Evolutionary conservation across 30 jellyfish, hydroid and myxozoan genomes (phyloP).

Genomic region (Phacellophora camtschatica): DNA sequence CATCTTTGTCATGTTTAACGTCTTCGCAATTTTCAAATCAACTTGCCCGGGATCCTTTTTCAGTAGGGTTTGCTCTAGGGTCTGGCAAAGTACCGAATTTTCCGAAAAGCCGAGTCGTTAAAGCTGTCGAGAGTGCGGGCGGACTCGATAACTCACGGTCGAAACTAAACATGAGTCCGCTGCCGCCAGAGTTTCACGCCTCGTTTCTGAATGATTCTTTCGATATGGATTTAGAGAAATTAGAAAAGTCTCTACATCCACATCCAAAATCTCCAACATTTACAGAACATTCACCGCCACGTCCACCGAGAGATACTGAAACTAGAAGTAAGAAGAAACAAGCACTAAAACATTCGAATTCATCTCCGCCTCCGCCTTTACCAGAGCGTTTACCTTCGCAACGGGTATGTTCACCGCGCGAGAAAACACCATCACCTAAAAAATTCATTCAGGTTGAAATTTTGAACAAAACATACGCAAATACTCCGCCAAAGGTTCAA

Average conservation of each 20-base stretch:
- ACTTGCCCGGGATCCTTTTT: slow-evolving; percentile 12
- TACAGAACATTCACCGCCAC: slow-evolving; percentile 13
- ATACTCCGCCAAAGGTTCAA: slow-evolving; percentile 57
- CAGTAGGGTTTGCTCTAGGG: slow-evolving; percentile 6
- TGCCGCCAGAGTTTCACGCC: slow-evolving; percentile 50
- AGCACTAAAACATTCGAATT: background rate
- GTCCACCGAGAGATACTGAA: slow-evolving; percentile 48
- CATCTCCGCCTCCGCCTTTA: slow-evolving; percentile 48
- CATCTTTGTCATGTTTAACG: slow-evolving; percentile 21
- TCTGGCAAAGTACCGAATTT: slow-evolving; percentile 42
- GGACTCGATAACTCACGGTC: slow-evolving; percentile 26
- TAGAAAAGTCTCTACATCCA: background rate
- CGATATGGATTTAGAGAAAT: slow-evolving; percentile 1
- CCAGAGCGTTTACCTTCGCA: slow-evolving; percentile 52
- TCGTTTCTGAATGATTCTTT: background rate
- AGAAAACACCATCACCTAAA: background rate
- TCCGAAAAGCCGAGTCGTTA: slow-evolving; percentile 41
- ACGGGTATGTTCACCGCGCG: background rate
- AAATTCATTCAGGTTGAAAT: too few relatives aligned
- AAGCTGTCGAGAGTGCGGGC: slow-evolving; percentile 11
- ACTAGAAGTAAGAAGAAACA: background rate
- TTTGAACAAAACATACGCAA: background rate
- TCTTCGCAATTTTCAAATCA: slow-evolving; percentile 16
- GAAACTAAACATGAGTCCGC: slow-evolving; percentile 35
- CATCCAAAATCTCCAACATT: slow-evolving; percentile 22